Evolutionary conservation across 2,888 invertebrate species (phyloP).

Genomic region (Scaptomyza caliginosa): DNA sequence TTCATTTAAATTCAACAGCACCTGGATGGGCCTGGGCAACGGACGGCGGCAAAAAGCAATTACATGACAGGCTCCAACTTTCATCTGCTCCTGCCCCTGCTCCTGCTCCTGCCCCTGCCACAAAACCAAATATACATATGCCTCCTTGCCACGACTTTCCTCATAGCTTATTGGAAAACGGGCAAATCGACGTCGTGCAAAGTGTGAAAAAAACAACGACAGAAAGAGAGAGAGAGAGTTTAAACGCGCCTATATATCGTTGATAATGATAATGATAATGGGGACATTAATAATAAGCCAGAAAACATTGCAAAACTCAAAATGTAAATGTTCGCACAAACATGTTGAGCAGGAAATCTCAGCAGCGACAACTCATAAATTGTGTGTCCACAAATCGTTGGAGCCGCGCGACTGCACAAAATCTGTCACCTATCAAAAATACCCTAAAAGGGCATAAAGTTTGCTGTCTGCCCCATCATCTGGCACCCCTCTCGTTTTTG

Average conservation of each 20-base stretch:
- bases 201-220: constrained; percentile 29
- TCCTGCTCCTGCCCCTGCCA: not conserved
- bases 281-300: constrained; percentile 68
- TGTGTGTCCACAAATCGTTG: constrained; percentile 64
- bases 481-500: not conserved
- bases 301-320: constrained; percentile 36
- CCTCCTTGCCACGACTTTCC: constrained; percentile 4
- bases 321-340: constrained; percentile 51
- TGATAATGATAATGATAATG: not conserved
- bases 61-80: constrained; percentile 63
- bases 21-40: constrained; percentile 6
- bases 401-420: constrained; percentile 62
- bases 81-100: not conserved
- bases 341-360: constrained; percentile 45
- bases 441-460: constrained; percentile 82
- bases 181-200: constrained; percentile 27
- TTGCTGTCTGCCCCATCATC: constrained; percentile 1
- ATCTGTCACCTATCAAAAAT: constrained; percentile 83
- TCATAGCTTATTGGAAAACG: constrained; percentile 43
- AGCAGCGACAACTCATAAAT: constrained; percentile 79
- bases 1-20: constrained; percentile 80
- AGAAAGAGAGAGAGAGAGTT: constrained; percentile 37
- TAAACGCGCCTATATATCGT: constrained; percentile 1
- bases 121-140: not conserved
- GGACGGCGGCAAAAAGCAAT: constrained; percentile 70